Evolutionary conservation across 2,888 invertebrate species (phyloP).

Genomic region (Athripsodes cinereus): DNA sequence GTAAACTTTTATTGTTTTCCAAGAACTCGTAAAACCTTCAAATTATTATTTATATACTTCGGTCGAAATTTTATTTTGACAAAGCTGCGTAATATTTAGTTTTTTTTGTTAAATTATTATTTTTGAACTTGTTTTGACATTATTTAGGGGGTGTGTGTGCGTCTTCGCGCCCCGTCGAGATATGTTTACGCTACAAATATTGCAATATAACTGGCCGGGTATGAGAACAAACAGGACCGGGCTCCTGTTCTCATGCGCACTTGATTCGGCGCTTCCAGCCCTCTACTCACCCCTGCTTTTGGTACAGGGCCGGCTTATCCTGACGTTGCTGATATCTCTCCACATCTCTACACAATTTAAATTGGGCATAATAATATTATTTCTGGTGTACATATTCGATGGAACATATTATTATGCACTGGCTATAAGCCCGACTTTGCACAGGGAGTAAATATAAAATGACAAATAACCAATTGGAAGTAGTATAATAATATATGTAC

Average conservation of each 20-base stretch:
- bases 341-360: neutral
- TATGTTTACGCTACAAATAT: neutral
- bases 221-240: neutral
- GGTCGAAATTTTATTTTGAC: neutral
- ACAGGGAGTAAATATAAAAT: no score
- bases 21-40: neutral
- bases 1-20: neutral
- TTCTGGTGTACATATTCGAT: no score
- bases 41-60: neutral
- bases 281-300: neutral
- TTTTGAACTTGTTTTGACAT: neutral
- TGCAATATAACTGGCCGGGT: neutral
- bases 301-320: neutral
- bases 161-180: neutral
- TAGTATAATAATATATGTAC: no score
- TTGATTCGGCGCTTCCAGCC: neutral
- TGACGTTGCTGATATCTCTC: neutral
- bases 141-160: neutral
- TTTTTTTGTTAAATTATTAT: no score
- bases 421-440: no score
- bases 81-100: neutral
- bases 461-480: no score
- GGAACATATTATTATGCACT: no score
- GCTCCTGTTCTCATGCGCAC: neutral
- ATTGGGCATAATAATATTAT: no score